Percentiles rank a stretch among this genome's conserved stretches.
These are phyloP conservation scores for Cerastis leucographa DNA, from an alignment of 2,888 invertebrate genomes.

Conservation along the genomic window DNA sequence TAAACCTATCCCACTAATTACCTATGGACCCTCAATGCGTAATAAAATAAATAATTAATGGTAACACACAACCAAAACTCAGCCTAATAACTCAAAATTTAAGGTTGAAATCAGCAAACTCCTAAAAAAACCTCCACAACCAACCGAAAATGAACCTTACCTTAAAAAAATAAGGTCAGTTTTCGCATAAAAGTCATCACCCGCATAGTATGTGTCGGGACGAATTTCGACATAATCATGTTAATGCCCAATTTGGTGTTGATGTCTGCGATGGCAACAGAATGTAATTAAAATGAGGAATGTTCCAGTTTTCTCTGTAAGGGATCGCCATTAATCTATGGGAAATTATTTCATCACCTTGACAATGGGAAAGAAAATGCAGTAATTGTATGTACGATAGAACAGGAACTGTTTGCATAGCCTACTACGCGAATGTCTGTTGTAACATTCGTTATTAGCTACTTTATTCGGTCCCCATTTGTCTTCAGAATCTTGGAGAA, in stretches of 20 bases:
- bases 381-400: conserved; percentile 88
- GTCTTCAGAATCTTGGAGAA: neutral
- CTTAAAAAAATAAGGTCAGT: rapidly evolving
- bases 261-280: conserved; percentile 47
- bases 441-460: conserved; percentile 7
- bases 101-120: conserved; percentile 13
- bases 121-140: neutral
- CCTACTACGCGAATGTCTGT: conserved; percentile 47
- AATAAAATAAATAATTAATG: conserved; percentile 62
- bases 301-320: conserved; percentile 22
- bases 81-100: rapidly evolving
- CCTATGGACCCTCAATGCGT: conserved; percentile 54
- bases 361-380: conserved; percentile 89
- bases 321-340: conserved; percentile 2
- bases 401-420: conserved; percentile 78
- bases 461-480: neutral
- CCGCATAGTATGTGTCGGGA: conserved; percentile 54
- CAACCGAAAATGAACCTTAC: conserved; percentile 14
- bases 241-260: conserved; percentile 57
- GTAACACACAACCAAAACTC: neutral
- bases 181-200: conserved; percentile 13
- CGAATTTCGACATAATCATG: conserved; percentile 61
- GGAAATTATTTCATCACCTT: conserved; percentile 73
- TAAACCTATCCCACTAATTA: conserved; percentile 55
- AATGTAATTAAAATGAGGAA: conserved; percentile 43